Evolutionary conservation across 2,113 vertebrate genomes (phyloP), one percentile per base, ranked within the genome.

Genomic region (Hemibagrus wyckioides): DNA sequence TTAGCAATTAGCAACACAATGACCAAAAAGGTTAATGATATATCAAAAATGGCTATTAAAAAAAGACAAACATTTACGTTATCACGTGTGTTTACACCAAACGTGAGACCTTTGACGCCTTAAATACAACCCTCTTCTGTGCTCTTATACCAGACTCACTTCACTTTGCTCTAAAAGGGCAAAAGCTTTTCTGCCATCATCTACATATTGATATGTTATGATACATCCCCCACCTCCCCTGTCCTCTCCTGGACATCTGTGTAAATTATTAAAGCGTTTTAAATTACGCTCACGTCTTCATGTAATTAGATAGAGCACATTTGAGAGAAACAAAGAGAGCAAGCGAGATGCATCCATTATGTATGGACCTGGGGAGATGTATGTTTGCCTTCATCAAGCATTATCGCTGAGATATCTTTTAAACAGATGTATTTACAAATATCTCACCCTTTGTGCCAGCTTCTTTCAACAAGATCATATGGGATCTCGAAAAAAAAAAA

Each of bases 231-330:
- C n/a, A n/a, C n/a, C 63, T 61, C 81, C 48, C 71, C 71, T 83
- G 3, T 19, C 39, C 36, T 52, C 44, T 54, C 41, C 10, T 13
- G 11, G 61, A 50, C 90, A 56, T 84, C 80, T 80, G 25, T 1
- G 76, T 94, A 80, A 92, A 95, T 94, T 94, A 94, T 93, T 94
- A 77, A 94, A 90, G 81, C 83, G 54, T 86, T 91, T 92, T 90
- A 88, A 92, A 93, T 91, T 85, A 87, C 48, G 65, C 88, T 86
- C 85, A 85, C 87, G 87, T 91, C 88, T 93, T 89, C 89, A 90
- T 92, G 91, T 94, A 92, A 89, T 92, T 93, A 91, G 85, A 91
- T 88, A 87, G 89, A 88, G 89, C 79, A 90, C 84, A 92, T 90
- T 91, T 86, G 63, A 71, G 52, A 81, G 52, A 71, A 44, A 44